phyloP scores from a whole-genome alignment of 2,888 invertebrate species.

The Sesia apiformis region DNA sequence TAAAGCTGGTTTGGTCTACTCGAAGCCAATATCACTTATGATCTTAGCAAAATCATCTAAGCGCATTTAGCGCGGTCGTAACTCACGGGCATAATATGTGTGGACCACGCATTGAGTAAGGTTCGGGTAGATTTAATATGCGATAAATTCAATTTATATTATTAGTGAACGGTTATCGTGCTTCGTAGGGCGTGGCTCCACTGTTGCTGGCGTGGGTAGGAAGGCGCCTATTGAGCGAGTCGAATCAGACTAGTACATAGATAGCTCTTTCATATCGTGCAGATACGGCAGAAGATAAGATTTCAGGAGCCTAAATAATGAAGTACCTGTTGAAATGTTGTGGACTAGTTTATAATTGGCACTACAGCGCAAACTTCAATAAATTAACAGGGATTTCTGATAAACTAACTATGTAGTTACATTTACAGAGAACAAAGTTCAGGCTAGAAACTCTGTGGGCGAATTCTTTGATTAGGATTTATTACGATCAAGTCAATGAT shows the following conservation, averaged over 20 bases:
- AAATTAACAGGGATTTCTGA: no score
- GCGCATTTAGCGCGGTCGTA: slow-evolving; percentile 24
- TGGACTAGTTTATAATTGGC: no score
- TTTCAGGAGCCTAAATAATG: no score
- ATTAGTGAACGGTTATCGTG: slow-evolving; percentile 34
- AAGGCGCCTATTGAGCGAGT: slow-evolving; percentile 12
- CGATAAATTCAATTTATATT: slow-evolving; percentile 54
- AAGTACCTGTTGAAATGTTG: no score
- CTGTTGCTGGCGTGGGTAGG: slow-evolving; percentile 36
- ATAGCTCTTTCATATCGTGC: neutral
- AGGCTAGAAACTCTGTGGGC: no score
- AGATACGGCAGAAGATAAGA: no score
- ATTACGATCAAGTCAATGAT: no score
- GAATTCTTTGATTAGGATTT: no score
- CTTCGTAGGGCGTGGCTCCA: slow-evolving; percentile 6
- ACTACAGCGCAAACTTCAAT: no score
- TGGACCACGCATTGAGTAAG: slow-evolving; percentile 31
- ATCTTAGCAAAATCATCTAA: slow-evolving; percentile 20
- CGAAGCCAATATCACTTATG: slow-evolving; percentile 6
- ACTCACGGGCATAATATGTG: slow-evolving; percentile 32
- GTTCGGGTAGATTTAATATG: slow-evolving; percentile 38
- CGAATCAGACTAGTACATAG: slow-evolving; percentile 9
- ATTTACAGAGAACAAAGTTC: no score
- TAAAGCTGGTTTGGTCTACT: neutral
- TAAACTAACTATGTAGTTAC: no score